phyloP scores from a whole-genome alignment of 1,140 invertebrate genomes.

The Ceratosolen fusciceps region DNA sequence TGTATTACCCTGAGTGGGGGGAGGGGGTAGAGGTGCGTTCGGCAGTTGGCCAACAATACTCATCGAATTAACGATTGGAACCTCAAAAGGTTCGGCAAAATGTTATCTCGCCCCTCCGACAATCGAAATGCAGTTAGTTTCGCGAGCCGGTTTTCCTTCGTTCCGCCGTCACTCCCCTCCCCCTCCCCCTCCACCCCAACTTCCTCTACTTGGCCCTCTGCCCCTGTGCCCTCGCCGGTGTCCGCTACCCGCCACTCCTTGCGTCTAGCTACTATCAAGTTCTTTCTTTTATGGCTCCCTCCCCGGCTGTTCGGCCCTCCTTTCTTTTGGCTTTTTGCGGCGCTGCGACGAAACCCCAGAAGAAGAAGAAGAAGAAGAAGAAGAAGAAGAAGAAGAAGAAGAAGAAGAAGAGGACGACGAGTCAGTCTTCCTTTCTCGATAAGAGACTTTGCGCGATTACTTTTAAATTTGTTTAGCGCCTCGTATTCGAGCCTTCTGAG shows the following conservation, averaged over 20 bases:
- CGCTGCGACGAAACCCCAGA: constrained; percentile 16
- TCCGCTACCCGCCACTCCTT: not conserved
- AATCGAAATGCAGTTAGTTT: constrained; percentile 23
- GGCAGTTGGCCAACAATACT: not conserved
- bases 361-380: no score
- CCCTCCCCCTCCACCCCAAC: not conserved
- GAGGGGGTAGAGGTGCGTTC: no score
- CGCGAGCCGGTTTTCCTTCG: not conserved
- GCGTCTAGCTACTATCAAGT: constrained; percentile 34
- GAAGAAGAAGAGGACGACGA: constrained; percentile 12
- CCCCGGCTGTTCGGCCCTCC: not conserved
- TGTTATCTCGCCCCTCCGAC: not conserved
- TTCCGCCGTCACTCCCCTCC: not conserved
- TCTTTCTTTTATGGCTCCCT: constrained; percentile 33
- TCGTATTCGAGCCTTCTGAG: constrained; percentile 20
- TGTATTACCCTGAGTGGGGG: not conserved
- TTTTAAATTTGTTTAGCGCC: constrained; percentile 49
- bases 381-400: no score
- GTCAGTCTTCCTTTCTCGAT: constrained; percentile 40
- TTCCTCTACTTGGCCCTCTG: not conserved
- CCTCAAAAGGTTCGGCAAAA: constrained; percentile 11
- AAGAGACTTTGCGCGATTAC: constrained; percentile 45
- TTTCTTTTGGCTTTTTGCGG: not conserved
- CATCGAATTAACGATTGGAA: not conserved
- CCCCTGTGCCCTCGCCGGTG: not conserved